Evolutionary conservation across 2,113 vertebrate genomes (phyloP), one percentile per base, ranked within the genome.

Genomic region (Trematomus loennbergii): DNA sequence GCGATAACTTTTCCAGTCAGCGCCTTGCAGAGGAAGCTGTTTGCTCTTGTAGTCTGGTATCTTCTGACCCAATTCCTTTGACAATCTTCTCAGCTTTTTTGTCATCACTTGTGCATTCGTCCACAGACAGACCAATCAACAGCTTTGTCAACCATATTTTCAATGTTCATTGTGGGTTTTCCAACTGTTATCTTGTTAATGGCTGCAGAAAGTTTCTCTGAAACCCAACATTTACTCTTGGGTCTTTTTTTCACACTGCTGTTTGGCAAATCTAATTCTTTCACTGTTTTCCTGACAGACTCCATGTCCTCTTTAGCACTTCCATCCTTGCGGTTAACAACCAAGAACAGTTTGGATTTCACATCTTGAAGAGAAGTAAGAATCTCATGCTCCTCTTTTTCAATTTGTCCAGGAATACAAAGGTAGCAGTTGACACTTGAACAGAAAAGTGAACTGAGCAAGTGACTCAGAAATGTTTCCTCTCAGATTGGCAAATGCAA

Each of bases 321-420:
- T 3, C 4, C 49, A 0, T 33, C 63, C 15, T 75, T 84, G 25
- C 0, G 4, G 22, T 81, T 86, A 3, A 83, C 45, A 18, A 94
- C 75, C 0, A 94, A 64, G 66, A 85, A 86, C 1, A 93, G 22
- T 55, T 84, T 79, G 1, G 78, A 63, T 33, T 33, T 72, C 0
- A 79, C 57, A 53, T 91, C 1, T 33, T 83, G 25, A 40, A 92
- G 75, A 54, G 81, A 88, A 18, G 71, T 73, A 5, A 95, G 65
- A 22, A 88, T 43, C 2, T 66, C 12, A 17, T 88, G 89, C 55
- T 95, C 90, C 36, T 60, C 46, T 67, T 93, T 79, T 45, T 89
- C 86, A 10, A 95, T 53, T 25, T 76, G 83, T 96, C 94, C 36
- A 89, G 83, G 53, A 95, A 90, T 16, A 95, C 82, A 88, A 95